phyloP scores from a whole-genome alignment of 2,888 invertebrate species.

The Sesia bembeciformis region DNA sequence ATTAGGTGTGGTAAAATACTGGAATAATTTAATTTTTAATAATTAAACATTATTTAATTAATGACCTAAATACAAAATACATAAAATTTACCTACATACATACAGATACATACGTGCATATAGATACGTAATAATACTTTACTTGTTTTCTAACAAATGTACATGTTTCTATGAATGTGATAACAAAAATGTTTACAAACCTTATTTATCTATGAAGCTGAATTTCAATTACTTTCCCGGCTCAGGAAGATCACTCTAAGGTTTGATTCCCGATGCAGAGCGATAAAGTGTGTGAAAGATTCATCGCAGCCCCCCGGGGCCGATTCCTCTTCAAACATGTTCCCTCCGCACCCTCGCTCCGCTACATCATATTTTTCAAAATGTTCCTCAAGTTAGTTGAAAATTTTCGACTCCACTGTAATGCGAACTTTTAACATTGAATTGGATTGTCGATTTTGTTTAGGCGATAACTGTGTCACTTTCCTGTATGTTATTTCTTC shows the following conservation, averaged over 20 bases:
- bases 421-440: conserved; percentile 41
- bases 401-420: conserved; percentile 28
- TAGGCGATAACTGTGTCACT: not conserved
- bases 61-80: too few species aligned
- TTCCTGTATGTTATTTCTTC: too few species aligned
- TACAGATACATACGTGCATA: too few species aligned
- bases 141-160: too few species aligned
- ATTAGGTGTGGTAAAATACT: too few species aligned
- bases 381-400: conserved; percentile 42
- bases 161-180: too few species aligned
- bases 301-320: conserved; percentile 62
- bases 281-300: conserved; percentile 70
- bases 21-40: too few species aligned
- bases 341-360: conserved; percentile 41
- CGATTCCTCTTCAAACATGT: conserved; percentile 64
- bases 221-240: not conserved
- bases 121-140: too few species aligned
- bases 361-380: conserved; percentile 70
- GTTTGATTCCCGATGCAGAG: conserved; percentile 59
- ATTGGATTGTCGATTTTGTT: conserved; percentile 5
- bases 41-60: too few species aligned
- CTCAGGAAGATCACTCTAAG: conserved; percentile 29
- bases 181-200: too few species aligned
- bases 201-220: not conserved
- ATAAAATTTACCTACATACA: too few species aligned